Evolutionary conservation across 2,888 invertebrate genomes (phyloP).

Genomic region (Portevinia maculata): DNA sequence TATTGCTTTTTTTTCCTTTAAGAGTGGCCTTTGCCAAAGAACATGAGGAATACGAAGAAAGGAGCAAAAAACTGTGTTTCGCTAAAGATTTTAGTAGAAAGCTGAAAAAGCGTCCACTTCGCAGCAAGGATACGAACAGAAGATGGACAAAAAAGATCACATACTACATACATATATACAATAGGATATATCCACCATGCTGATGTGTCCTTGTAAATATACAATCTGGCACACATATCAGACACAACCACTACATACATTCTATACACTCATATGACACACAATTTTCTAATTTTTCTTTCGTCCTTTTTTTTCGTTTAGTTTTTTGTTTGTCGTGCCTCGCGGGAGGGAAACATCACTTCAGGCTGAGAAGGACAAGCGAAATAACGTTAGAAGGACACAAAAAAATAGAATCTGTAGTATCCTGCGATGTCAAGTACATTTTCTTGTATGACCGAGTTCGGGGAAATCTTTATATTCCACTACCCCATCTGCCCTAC

Average conservation of each 20-base stretch:
- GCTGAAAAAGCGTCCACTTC: constrained; percentile 36
- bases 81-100: constrained; percentile 54
- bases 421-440: constrained; percentile 65
- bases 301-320: constrained; percentile 26
- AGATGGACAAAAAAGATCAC: constrained; percentile 19
- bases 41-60: constrained; percentile 39
- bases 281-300: constrained; percentile 61
- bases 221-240: constrained; percentile 56
- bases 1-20: constrained; percentile 55
- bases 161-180: constrained; percentile 9
- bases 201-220: constrained; percentile 63
- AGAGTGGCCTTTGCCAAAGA: constrained; percentile 61
- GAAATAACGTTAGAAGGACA: constrained; percentile 42
- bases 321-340: constrained; percentile 56
- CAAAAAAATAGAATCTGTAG: constrained; percentile 31
- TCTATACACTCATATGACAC: constrained; percentile 52
- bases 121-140: constrained; percentile 32
- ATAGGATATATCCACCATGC: constrained; percentile 27
- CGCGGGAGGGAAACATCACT: constrained; percentile 58
- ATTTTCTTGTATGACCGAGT: constrained; percentile 65
- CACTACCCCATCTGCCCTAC: constrained; percentile 32
- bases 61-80: constrained; percentile 46
- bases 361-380: constrained; percentile 40
- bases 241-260: constrained; percentile 50
- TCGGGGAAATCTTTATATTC: constrained; percentile 58